A percentile compares a stretch with the other conserved stretches of the same genome.
These are phyloP conservation scores for Thymelicus acteon DNA, from an alignment of 2,888 invertebrate genomes.

Conservation along the genomic window DNA sequence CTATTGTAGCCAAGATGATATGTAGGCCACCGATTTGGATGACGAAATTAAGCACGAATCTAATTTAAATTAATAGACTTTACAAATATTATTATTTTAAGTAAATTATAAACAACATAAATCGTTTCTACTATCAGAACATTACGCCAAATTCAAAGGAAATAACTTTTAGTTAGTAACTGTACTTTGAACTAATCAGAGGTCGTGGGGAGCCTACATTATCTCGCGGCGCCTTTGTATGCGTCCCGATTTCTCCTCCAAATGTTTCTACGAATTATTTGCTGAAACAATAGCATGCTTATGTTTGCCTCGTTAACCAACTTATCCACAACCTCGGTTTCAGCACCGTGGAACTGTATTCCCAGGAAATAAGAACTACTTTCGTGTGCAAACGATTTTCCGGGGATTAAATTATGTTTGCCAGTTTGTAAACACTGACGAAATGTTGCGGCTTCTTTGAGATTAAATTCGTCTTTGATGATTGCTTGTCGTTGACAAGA, in stretches of 20 bases:
- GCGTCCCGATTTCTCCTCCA: constrained; percentile 69
- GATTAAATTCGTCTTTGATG: constrained; percentile 76
- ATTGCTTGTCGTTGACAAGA: constrained; percentile 74
- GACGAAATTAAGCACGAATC: no score
- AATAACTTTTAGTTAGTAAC: constrained; percentile 15
- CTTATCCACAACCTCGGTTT: constrained; percentile 30
- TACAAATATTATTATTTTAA: no score
- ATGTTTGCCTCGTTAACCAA: constrained; percentile 64
- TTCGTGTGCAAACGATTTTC: background rate
- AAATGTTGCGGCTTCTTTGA: constrained; percentile 77
- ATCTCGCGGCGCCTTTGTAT: constrained; percentile 67
- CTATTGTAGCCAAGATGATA: no score
- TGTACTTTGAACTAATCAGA: constrained; percentile 33
- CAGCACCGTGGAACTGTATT: constrained; percentile 25
- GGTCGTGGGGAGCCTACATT: constrained; percentile 57
- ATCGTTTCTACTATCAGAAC: background rate
- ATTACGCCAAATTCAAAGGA: background rate
- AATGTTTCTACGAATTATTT: constrained; percentile 80
- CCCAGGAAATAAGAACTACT: constrained; percentile 15
- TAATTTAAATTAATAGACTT: no score
- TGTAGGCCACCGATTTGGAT: no score
- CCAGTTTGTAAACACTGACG: constrained; percentile 67
- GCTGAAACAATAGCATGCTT: constrained; percentile 79
- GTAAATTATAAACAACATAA: no score
- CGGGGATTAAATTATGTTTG: constrained; percentile 48